These are phyloP conservation scores for Amphilophus citrinellus DNA, from an alignment of 2,113 vertebrate genomes.

Conservation along the genomic window DNA sequence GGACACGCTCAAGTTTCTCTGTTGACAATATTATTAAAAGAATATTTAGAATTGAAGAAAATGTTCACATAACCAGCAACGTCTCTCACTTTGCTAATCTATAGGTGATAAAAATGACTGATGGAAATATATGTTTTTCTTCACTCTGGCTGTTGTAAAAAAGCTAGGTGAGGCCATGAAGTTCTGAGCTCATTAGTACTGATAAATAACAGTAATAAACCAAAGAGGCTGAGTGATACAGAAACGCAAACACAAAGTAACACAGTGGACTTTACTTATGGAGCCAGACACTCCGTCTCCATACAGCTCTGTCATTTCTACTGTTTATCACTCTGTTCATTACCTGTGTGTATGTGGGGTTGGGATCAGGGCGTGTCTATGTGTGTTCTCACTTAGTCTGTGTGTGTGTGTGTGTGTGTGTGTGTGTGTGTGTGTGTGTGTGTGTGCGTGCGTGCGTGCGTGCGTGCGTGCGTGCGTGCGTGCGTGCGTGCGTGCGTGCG, in stretches of 20 bases:
- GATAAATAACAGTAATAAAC: constrained; percentile 73
- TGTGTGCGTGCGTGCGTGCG: constrained; percentile 53
- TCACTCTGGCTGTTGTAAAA: constrained; percentile 23
- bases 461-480: constrained; percentile 51
- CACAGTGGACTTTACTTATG: constrained; percentile 59
- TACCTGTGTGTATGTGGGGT: constrained; percentile 49
- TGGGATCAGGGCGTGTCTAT: constrained; percentile 59
- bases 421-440: constrained; percentile 50
- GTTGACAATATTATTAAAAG: neutral
- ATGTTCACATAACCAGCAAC: neutral
- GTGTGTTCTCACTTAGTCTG: constrained; percentile 59
- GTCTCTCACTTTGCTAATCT: neutral
- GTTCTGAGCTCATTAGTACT: constrained; percentile 55
- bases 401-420: constrained; percentile 33
- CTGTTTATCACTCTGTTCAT: constrained; percentile 48
- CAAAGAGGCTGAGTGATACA: constrained; percentile 22
- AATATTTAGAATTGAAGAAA: neutral
- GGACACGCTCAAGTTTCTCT: neutral
- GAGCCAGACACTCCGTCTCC: constrained; percentile 74
- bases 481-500: neutral
- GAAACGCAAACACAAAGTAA: constrained; percentile 59
- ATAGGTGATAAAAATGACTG: neutral
- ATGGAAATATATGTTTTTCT: neutral
- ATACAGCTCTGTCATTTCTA: constrained; percentile 61
- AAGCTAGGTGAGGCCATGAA: constrained; percentile 34